A percentile compares a stretch with the other conserved stretches of the same genome.
Conservation (phyloP, 2,113 vertebrate species). For the Nesospiza acunhae region DNA sequence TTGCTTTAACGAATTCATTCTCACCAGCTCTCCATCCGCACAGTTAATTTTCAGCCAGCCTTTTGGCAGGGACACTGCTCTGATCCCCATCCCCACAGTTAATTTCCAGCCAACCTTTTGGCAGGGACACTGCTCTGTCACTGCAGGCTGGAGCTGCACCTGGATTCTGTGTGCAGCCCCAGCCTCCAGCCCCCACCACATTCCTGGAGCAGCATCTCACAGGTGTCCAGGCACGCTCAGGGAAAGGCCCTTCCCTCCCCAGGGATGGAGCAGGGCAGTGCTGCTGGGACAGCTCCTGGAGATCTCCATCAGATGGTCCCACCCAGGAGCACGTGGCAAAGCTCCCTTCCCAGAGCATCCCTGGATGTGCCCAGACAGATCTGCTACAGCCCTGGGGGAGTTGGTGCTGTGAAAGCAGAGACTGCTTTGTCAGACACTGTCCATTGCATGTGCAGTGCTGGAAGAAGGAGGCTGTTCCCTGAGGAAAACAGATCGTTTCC, state of each 20-base stretch:
- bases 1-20: not conserved
- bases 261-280: not conserved
- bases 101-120: not conserved
- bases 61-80: not conserved
- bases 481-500: not conserved
- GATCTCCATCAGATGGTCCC: not conserved
- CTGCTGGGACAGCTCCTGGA: not conserved
- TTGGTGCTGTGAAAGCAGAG: not conserved
- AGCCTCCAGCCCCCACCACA: not conserved
- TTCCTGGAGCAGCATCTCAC: not conserved
- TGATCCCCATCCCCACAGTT: not conserved
- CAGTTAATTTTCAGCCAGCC: not conserved
- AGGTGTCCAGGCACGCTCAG: not conserved
- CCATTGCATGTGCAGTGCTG: not conserved
- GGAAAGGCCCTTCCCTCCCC: not conserved
- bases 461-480: not conserved
- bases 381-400: not conserved
- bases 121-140: not conserved
- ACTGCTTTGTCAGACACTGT: not conserved
- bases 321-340: not conserved
- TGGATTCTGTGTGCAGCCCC: not conserved
- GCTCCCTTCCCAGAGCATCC: not conserved
- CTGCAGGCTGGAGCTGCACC: not conserved
- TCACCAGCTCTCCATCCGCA: not conserved
- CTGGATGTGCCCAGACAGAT: not conserved